Base-by-base conservation (phyloP, 2,888 invertebrate genomes). In the Hanleya hanleyi region DNA sequence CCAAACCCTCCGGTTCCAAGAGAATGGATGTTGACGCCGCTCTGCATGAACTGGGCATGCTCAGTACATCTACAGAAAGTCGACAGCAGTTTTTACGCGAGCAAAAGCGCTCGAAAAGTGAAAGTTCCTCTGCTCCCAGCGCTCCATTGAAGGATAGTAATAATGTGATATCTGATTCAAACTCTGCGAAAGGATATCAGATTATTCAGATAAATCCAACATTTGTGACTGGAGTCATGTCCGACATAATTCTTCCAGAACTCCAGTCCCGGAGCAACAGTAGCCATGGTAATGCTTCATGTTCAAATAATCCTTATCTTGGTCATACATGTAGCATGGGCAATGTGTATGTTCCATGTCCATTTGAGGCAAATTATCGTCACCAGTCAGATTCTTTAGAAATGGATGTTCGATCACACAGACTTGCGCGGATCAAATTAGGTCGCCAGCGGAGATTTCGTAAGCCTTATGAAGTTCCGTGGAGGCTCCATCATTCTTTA, bases 1-100 rank as follows among this genome's bases (percentile, higher is more conserved):
- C 70, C 12, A 61, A 72, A 47, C 67, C 73, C 22, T 41, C 75
- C 18, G 49, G 75, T 18, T 64, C 71, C 15, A 74, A 69, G 51
- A n/a, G 32, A 18, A 86, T 87, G 86, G 86, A 87, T 67, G 71
- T 88, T 15, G 88, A 88, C 69, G 72, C 83, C 15, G 88, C 88
- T 5, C 81, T 88, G 0, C 80, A 87, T 77, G 88, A 88, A 74
- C 82, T 88, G 29, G 88, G 87, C 49, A 88, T 88, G 87, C 83
- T 88, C 47, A 88, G 88, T 75, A 78, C 84, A 3, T 83, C 86
- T 1, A 86, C 87, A 26, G 84, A 87, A 38, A 86, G 87, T 70
- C 80, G 88, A 5, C 81, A 79, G 57, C 84, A 88, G 71, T 87
- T 78, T 74, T 68, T 86, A 7, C 75, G 77, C 49, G 87, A 87